A percentile compares a stretch with the other conserved stretches of the same genome.
Evolutionary conservation across 2,888 invertebrate genomes (phyloP).

Genomic region (Ophion slaviceki): DNA sequence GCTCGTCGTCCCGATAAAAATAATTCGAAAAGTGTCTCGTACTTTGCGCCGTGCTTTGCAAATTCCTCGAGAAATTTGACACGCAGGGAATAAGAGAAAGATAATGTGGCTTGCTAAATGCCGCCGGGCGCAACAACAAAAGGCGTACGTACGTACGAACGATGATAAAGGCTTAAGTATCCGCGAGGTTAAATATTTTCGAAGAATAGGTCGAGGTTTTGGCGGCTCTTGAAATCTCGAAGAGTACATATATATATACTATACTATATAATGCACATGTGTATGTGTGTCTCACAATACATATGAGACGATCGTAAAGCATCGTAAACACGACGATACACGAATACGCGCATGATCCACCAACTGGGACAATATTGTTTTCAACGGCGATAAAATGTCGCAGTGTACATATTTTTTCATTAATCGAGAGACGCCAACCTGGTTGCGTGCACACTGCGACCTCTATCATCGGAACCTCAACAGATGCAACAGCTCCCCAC

Average conservation of each 20-base stretch:
- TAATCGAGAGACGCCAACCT: conserved; percentile 12
- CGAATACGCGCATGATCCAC: conserved; percentile 18
- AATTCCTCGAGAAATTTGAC: too few species aligned
- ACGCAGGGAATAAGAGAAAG: too few species aligned
- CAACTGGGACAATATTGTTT: conserved; percentile 46
- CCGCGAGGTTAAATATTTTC: neutral
- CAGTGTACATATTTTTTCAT: conserved; percentile 22
- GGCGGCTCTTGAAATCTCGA: neutral
- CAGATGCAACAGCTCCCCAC: neutral
- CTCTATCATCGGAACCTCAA: neutral
- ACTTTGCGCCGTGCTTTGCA: too few species aligned
- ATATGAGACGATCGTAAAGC: neutral
- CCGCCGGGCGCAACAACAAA: too few species aligned
- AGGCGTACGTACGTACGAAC: neutral
- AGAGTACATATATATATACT: neutral
- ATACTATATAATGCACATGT: neutral
- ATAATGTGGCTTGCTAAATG: too few species aligned
- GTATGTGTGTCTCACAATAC: neutral
- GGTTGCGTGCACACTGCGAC: neutral
- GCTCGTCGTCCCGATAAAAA: too few species aligned
- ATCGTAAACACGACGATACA: neutral
- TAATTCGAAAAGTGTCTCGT: too few species aligned
- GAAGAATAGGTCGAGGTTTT: neutral
- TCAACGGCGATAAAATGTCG: conserved; percentile 6
- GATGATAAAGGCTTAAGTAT: neutral